Evolutionary conservation across 1,140 invertebrate species (phyloP).

Genomic region (Zaprionus nigranus): DNA sequence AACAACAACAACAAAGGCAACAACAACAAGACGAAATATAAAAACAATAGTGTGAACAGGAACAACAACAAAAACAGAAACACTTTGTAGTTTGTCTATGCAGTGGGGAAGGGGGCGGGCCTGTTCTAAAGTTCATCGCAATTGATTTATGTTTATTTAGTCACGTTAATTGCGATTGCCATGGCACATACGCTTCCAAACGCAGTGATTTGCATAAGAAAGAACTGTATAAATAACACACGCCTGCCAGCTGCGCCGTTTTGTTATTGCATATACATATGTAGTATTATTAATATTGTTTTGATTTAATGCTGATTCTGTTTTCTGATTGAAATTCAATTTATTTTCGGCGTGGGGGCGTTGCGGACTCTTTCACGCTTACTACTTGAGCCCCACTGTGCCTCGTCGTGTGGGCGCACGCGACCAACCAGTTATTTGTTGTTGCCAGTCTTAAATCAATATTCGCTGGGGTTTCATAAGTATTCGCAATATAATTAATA

Average conservation of each 20-base stretch:
- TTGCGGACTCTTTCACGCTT: conserved; percentile 2
- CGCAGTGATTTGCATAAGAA: conserved; percentile 28
- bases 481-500: conserved; percentile 17
- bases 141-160: conserved; percentile 43
- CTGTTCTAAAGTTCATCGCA: conserved; percentile 19
- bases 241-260: conserved; percentile 22
- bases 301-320: conserved; percentile 23
- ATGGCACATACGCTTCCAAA: neutral
- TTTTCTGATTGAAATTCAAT: conserved; percentile 39
- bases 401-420: conserved; percentile 26
- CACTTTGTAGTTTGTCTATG: neutral
- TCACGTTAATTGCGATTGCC: conserved; percentile 33
- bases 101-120: neutral
- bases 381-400: conserved; percentile 22
- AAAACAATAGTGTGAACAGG: neutral
- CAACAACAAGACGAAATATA: neutral
- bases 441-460: conserved; percentile 46
- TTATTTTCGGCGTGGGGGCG: conserved; percentile 37
- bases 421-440: conserved; percentile 18
- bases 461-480: conserved; percentile 26
- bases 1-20: neutral
- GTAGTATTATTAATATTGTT: conserved; percentile 44
- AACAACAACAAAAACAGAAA: neutral
- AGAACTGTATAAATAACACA: conserved; percentile 27
- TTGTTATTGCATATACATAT: conserved; percentile 21